Percentiles rank a stretch among this genome's conserved stretches.
Conservation (phyloP, 2,113 vertebrate genomes). For the Leptocoma aspasia region DNA sequence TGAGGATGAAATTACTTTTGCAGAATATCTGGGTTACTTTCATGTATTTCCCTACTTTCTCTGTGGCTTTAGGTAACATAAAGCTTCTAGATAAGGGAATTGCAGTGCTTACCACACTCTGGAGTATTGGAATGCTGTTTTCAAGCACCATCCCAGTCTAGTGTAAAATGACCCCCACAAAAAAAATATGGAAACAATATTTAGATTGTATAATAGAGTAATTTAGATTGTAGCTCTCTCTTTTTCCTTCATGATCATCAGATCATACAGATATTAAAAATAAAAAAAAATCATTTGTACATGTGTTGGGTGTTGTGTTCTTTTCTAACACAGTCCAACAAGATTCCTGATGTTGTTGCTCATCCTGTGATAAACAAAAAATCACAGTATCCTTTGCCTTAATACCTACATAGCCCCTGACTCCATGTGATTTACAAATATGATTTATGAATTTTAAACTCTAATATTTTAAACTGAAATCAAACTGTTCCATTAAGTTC, state of each 20-base stretch:
- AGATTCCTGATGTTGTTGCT: neutral
- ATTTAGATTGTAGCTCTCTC: neutral
- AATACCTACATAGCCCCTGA: accelerated
- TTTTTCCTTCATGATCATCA: neutral
- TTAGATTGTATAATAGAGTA: neutral
- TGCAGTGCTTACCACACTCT: neutral
- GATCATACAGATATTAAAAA: neutral
- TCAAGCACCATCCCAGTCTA: neutral
- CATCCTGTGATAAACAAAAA: neutral
- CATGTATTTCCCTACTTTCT: neutral
- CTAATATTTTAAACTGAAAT: neutral
- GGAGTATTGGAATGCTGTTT: neutral
- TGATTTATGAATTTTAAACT: neutral
- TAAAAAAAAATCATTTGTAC: neutral
- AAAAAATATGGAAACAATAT: neutral
- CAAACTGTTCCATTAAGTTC: neutral
- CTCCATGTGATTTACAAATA: neutral
- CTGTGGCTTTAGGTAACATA: neutral
- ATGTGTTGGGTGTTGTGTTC: neutral
- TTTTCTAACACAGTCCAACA: neutral
- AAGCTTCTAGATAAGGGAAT: neutral
- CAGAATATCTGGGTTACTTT: neutral
- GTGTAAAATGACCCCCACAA: neutral
- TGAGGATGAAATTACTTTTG: neutral
- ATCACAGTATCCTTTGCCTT: neutral